A percentile compares a stretch with the other conserved stretches of the same genome.
These are phyloP conservation scores for Augochlorella aurata DNA, from an alignment of 2,888 invertebrate genomes.

Conservation along the genomic window DNA sequence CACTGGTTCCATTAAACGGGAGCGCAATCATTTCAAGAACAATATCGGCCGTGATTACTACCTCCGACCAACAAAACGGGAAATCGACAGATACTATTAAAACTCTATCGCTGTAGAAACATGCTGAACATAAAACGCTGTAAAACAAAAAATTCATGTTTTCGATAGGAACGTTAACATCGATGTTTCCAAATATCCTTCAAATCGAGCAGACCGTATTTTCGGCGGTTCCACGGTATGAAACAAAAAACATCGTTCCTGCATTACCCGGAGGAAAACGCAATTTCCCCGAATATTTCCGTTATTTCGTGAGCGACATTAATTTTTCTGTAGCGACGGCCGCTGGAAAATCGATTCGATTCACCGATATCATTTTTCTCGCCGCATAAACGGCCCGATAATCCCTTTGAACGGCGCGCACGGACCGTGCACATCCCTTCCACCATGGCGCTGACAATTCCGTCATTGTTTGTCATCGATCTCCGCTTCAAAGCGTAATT, in stretches of 20 bases:
- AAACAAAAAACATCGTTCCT: background rate
- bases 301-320: background rate
- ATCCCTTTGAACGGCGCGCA: background rate
- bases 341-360: background rate
- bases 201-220: background rate
- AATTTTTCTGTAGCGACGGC: background rate
- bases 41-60: background rate
- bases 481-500: conserved; percentile 32
- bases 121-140: background rate
- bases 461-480: conserved; percentile 25
- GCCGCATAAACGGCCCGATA: background rate
- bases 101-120: background rate
- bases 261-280: background rate
- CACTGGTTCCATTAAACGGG: background rate
- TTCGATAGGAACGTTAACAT: background rate
- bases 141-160: background rate
- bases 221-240: background rate
- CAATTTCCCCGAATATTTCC: background rate
- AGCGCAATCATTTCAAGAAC: conserved; percentile 5
- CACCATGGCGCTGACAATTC: background rate
- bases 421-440: background rate
- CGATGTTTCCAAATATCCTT: background rate
- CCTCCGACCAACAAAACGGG: background rate
- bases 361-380: conserved; percentile 2
- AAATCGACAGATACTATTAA: background rate